Conservation (phyloP, 2,888 invertebrate species). For the Petrophora chlorosata region DNA sequence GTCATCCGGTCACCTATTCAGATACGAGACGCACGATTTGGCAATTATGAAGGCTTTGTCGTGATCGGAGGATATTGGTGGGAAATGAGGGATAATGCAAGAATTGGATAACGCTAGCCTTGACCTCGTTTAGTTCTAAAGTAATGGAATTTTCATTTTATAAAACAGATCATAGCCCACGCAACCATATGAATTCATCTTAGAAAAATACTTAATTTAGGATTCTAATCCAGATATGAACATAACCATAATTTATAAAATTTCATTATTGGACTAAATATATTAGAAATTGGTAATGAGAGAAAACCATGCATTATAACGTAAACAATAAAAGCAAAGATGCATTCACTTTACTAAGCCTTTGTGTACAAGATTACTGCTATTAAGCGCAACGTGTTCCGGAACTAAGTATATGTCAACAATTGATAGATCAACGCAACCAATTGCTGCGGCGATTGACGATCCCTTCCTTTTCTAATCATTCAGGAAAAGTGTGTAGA, state of each 20-base stretch:
- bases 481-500: slow-evolving; percentile 8
- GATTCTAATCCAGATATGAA: too few relatives aligned
- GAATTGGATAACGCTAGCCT: too few relatives aligned
- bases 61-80: slow-evolving; percentile 9
- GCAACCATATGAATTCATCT: too few relatives aligned
- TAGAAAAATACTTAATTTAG: too few relatives aligned
- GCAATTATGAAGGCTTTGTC: slow-evolving; percentile 23
- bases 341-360: not conserved
- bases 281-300: too few relatives aligned
- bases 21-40: slow-evolving; percentile 25
- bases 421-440: not conserved
- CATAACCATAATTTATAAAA: too few relatives aligned
- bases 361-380: slow-evolving; percentile 7
- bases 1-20: slow-evolving; percentile 32
- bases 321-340: too few relatives aligned
- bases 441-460: slow-evolving; percentile 26
- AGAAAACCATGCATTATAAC: too few relatives aligned
- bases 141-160: not conserved
- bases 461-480: slow-evolving; percentile 23
- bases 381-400: slow-evolving; percentile 6
- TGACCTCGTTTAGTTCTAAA: slow-evolving; percentile 4
- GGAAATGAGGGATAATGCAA: slow-evolving; percentile 9
- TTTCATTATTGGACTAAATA: too few relatives aligned
- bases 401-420: slow-evolving; percentile 5
- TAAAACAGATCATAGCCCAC: not conserved